Evolutionary conservation across 2,113 vertebrate species (phyloP).

Genomic region (Coturnix japonica): DNA sequence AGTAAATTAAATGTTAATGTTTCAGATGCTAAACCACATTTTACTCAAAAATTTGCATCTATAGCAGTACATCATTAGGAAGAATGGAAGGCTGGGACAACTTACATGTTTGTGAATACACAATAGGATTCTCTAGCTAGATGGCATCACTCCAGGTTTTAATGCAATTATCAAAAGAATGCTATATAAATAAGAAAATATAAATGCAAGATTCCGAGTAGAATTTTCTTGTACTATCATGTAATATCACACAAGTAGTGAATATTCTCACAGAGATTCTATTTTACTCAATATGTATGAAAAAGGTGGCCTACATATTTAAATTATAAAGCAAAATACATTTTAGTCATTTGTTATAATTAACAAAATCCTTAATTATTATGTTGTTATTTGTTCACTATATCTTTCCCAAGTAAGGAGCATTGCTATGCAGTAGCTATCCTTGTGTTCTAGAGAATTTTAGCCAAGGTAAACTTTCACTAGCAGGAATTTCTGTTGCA

Average conservation of each 20-base stretch:
- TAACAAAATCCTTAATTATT: neutral
- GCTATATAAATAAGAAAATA: neutral
- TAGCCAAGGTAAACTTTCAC: neutral
- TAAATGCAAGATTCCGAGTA: neutral
- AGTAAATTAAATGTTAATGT: neutral
- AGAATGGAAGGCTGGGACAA: neutral
- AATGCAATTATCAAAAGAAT: neutral
- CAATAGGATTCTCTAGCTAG: neutral
- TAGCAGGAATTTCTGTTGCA: neutral
- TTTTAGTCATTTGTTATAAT: neutral
- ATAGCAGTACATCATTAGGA: neutral
- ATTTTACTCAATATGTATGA: neutral
- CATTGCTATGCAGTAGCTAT: neutral
- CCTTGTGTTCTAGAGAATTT: neutral
- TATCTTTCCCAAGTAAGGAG: neutral
- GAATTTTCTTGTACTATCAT: neutral
- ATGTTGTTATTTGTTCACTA: neutral
- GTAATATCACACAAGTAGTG: neutral
- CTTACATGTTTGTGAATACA: neutral
- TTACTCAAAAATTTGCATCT: neutral
- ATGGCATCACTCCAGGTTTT: neutral
- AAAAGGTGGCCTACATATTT: neutral
- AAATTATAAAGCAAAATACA: neutral
- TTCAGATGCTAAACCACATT: neutral
- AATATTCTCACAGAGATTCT: rapidly evolving